phyloP scores from a whole-genome alignment of 2,888 invertebrate species.

The Metallyticus violacea region DNA sequence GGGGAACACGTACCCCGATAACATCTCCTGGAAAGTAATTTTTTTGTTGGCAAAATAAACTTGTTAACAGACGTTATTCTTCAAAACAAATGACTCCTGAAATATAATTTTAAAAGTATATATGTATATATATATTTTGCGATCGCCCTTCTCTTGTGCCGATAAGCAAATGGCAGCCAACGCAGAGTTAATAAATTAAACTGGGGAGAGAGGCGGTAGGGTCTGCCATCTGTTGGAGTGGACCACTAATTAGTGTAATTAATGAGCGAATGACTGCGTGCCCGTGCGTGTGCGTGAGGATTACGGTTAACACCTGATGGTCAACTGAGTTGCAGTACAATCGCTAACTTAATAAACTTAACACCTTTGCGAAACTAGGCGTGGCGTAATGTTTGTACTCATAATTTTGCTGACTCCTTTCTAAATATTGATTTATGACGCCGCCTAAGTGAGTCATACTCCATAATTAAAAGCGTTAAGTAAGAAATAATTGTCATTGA shows the following conservation, averaged over 20 bases:
- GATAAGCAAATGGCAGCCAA: slow-evolving; percentile 24
- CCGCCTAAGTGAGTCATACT: not conserved
- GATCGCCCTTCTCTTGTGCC: not conserved
- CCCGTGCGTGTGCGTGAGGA: slow-evolving; percentile 17
- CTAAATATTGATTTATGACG: not conserved
- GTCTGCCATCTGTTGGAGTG: slow-evolving; percentile 6
- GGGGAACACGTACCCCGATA: not conserved
- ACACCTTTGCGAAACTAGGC: not conserved
- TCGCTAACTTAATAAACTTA: slow-evolving; percentile 13
- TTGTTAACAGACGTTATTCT: slow-evolving; percentile 31
- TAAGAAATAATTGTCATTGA: no score
- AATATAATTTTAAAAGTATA: slow-evolving; percentile 3
- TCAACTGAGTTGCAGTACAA: slow-evolving; percentile 1
- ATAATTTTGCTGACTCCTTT: not conserved
- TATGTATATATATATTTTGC: not conserved
- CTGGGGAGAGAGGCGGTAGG: not conserved
- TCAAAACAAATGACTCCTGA: slow-evolving; percentile 24
- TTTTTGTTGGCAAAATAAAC: slow-evolving; percentile 32
- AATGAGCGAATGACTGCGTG: slow-evolving; percentile 25
- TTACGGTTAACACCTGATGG: slow-evolving; percentile 25
- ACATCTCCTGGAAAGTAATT: slow-evolving; percentile 2
- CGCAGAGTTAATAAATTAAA: slow-evolving; percentile 11
- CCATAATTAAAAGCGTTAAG: no score
- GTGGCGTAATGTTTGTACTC: not conserved
- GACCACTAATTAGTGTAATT: slow-evolving; percentile 30